Evolutionary conservation across 2,888 invertebrate species (phyloP).

Genomic region (Drosophila anomalipes): DNA sequence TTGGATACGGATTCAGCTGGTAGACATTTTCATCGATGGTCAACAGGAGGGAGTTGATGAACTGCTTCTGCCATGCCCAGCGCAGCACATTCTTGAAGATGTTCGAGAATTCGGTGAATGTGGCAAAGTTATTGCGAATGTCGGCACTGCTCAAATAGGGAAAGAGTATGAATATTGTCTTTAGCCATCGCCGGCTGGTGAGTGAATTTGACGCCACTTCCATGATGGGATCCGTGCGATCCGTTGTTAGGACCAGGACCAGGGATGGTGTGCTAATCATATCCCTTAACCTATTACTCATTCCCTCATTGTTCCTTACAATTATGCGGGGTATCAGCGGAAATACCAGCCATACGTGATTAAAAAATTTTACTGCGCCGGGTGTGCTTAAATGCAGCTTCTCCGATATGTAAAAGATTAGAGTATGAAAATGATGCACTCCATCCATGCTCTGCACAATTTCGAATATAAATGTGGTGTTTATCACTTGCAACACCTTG

Average conservation of each 20-base stretch:
- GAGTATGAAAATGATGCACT: conserved; percentile 67
- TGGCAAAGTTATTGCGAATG: conserved; percentile 32
- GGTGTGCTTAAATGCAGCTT: conserved; percentile 51
- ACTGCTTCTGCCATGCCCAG: conserved; percentile 76
- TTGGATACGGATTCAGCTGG: conserved; percentile 72
- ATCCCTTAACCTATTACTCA: conserved; percentile 45
- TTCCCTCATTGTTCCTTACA: conserved; percentile 33
- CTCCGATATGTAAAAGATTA: conserved; percentile 77
- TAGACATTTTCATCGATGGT: conserved; percentile 67
- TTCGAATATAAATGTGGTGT: conserved; percentile 58
- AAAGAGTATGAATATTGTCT: conserved; percentile 74
- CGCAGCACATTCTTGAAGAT: conserved; percentile 49
- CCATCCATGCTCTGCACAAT: conserved; percentile 58
- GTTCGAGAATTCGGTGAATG: conserved; percentile 25
- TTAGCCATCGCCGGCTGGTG: conserved; percentile 60
- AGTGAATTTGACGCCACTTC: conserved; percentile 67
- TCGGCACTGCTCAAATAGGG: conserved; percentile 47
- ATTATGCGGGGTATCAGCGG: conserved; percentile 62
- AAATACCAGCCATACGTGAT: conserved; percentile 59
- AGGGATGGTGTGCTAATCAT: conserved; percentile 71
- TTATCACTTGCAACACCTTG: conserved; percentile 35
- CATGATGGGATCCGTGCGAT: conserved; percentile 72
- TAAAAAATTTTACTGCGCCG: conserved; percentile 52
- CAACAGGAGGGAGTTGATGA: conserved; percentile 66
- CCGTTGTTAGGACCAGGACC: conserved; percentile 73